Evolutionary conservation across 2,113 vertebrate species (phyloP).

Genomic region (Blennius ocellaris): DNA sequence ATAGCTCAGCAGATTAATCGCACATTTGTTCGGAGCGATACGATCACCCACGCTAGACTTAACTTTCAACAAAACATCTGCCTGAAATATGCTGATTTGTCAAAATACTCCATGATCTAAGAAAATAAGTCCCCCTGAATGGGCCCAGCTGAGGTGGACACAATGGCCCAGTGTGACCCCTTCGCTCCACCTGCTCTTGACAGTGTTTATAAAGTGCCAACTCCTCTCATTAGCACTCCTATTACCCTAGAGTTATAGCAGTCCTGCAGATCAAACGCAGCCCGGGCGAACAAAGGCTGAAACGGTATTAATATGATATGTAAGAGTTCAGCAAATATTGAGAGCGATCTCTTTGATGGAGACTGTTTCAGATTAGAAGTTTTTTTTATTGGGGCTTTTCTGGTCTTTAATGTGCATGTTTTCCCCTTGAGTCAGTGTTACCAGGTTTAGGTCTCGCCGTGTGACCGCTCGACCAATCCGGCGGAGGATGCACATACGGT

Average conservation of each 20-base stretch:
- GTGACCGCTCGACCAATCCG: slow-evolving; percentile 55
- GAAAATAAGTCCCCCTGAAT: slow-evolving; percentile 48
- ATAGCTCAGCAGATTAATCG: slow-evolving; percentile 64
- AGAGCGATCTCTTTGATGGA: slow-evolving; percentile 76
- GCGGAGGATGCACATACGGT: slow-evolving; percentile 50
- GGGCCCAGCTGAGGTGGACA: slow-evolving; percentile 61
- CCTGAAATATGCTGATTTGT: slow-evolving; percentile 61
- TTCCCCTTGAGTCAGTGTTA: slow-evolving; percentile 78
- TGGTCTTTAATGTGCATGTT: slow-evolving; percentile 79
- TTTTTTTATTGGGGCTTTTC: slow-evolving; percentile 81
- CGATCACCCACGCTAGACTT: slow-evolving; percentile 53
- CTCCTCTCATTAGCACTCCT: slow-evolving; percentile 74
- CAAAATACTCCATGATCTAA: slow-evolving; percentile 44
- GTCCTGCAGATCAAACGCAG: slow-evolving; percentile 74
- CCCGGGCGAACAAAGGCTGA: slow-evolving; percentile 68
- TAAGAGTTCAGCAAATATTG: slow-evolving; percentile 80
- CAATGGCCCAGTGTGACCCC: slow-evolving; percentile 66
- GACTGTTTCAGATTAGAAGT: slow-evolving; percentile 79
- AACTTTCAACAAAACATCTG: slow-evolving; percentile 64
- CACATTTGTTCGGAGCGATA: slow-evolving; percentile 65
- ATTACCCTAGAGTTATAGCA: slow-evolving; percentile 68
- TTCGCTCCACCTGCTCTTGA: slow-evolving; percentile 68
- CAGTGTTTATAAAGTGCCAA: slow-evolving; percentile 81
- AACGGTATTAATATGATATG: slow-evolving; percentile 81
- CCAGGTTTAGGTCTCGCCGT: slow-evolving; percentile 66